A percentile compares a stretch with the other conserved stretches of the same genome.
phyloP scores from a whole-genome alignment of 2,888 invertebrate genomes.

The Drosophila paracracens region DNA sequence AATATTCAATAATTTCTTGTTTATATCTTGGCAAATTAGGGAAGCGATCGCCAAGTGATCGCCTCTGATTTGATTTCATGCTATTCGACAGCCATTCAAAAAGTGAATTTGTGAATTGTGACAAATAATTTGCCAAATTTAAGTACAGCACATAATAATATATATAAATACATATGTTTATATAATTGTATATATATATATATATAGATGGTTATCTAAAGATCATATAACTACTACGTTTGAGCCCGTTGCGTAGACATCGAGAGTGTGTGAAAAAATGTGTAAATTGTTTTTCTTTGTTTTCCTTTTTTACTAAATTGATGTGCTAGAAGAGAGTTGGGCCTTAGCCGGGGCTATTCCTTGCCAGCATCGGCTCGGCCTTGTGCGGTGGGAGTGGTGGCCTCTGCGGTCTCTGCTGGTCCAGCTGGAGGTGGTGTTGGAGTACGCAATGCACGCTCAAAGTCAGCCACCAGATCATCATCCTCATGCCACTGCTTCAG shows the following conservation, averaged over 20 bases:
- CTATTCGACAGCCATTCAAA: slow-evolving; percentile 65
- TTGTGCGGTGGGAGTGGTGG: slow-evolving; percentile 57
- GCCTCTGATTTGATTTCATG: slow-evolving; percentile 60
- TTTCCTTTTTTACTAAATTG: slow-evolving; percentile 32
- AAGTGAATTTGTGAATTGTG: slow-evolving; percentile 38
- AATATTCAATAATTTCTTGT: slow-evolving; percentile 52
- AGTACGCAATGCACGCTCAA: slow-evolving; percentile 87
- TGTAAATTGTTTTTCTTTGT: slow-evolving; percentile 2
- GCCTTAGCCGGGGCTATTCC: slow-evolving; percentile 56
- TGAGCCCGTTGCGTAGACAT: slow-evolving; percentile 72
- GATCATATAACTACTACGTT: slow-evolving; percentile 53
- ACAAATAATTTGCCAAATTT: slow-evolving; percentile 63
- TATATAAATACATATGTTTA: slow-evolving; percentile 41
- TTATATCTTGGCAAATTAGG: slow-evolving; percentile 42
- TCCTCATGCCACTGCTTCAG: slow-evolving; percentile 79
- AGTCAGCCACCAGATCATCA: slow-evolving; percentile 84
- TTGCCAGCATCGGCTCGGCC: slow-evolving; percentile 38
- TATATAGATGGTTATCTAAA: slow-evolving; percentile 44
- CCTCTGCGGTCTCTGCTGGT: background rate
- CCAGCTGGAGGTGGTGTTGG: slow-evolving; percentile 53
- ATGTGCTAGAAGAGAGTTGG: slow-evolving; percentile 29
- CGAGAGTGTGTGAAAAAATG: slow-evolving; percentile 53
- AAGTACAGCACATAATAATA: slow-evolving; percentile 63
- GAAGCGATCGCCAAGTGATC: slow-evolving; percentile 66
- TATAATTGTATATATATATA: slow-evolving; percentile 36